Evolutionary conservation across 2,888 invertebrate species (phyloP), one percentile per base, ranked within the genome.

Genomic region (Dryomyza anilis): DNA sequence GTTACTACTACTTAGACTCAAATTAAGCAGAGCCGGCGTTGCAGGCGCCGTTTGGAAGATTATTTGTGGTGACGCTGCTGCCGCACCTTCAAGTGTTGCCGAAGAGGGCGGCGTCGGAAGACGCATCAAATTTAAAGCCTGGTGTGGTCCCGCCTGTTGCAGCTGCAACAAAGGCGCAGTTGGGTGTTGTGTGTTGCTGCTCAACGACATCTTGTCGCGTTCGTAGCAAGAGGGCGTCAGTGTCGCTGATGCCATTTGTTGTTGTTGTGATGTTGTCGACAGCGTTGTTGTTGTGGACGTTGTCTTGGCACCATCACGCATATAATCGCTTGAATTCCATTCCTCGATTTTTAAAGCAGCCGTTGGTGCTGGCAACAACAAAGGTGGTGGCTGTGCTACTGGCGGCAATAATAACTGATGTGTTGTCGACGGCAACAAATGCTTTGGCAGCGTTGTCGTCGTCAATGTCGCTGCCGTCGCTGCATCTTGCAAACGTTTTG

Each of bases 331-430:
- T 12, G 70, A 69, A 65, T 82, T 83, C 77, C 90, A 91, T 1
- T 91, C 89, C 80, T 92, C 92, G 61, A 91, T 88, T 83, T 92
- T 92, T 64, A 91, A 89, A 50, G 90, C 83, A 10, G 73, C 56
- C 10, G 78, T 70, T 33, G 79, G 79, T 36, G 77, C 67, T 52
- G 77, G 55, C 33, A 79, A 57, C 52, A 78, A 74, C 4, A 70
- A 63, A 0, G 70, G 73, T 59, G 76, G 55, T 36, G 33, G 36
- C 23, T 65, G 59, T n/a, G n/a, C n/a, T n/a, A n/a, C n/a, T n/a
- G n/a, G n/a, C n/a, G n/a, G n/a, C n/a, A n/a, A n/a, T n/a, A n/a
- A n/a, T n/a, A n/a, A n/a, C n/a, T n/a, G n/a, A n/a, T n/a, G n/a
- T n/a, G n/a, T n/a, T n/a, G n/a, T n/a, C n/a, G n/a, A n/a, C n/a